These are phyloP conservation scores for Gadus macrocephalus DNA, from an alignment of 2,113 vertebrate species.

Conservation along the genomic window DNA sequence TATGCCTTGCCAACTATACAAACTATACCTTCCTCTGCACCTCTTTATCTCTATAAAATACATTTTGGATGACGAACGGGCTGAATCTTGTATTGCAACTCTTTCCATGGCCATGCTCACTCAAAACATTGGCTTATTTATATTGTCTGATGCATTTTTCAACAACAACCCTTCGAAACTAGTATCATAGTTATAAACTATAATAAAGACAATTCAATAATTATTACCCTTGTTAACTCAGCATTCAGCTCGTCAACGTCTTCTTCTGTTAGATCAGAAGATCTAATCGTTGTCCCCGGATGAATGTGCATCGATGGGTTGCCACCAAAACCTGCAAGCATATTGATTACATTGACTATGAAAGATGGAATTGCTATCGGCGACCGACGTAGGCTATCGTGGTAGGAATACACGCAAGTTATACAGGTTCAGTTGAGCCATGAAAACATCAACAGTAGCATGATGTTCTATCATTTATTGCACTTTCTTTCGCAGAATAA, in stretches of 20 bases:
- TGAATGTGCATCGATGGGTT: constrained; percentile 71
- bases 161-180: neutral
- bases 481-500: neutral
- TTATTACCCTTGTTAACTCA: constrained; percentile 83
- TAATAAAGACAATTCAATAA: neutral
- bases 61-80: no score
- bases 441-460: neutral
- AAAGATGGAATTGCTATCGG: no score
- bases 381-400: no score
- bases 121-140: no score
- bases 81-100: no score
- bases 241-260: constrained; percentile 79
- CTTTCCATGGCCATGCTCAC: no score
- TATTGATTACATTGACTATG: neutral
- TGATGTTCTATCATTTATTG: neutral
- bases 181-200: neutral
- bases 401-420: no score
- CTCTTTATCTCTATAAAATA: no score
- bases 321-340: constrained; percentile 75
- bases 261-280: constrained; percentile 74
- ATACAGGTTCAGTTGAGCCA: neutral
- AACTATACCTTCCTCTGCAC: no score
- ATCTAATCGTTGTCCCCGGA: constrained; percentile 61
- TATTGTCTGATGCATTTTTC: no score
- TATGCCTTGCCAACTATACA: no score